These are phyloP conservation scores for Chloroceryle inda DNA, from an alignment of 2,797 vertebrate species.

Conservation along the genomic window DNA sequence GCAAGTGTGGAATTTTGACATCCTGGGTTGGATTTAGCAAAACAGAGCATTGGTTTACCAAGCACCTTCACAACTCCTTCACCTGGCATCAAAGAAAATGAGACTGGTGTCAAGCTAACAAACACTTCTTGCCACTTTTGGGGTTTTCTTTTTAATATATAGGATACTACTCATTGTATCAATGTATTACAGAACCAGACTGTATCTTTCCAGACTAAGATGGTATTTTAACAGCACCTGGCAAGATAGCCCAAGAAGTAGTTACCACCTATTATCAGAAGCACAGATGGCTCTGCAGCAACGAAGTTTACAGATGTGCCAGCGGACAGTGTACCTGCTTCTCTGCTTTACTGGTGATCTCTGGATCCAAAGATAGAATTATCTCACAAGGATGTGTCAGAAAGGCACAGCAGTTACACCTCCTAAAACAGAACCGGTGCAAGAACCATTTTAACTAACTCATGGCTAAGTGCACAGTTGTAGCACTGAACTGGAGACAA, in stretches of 20 bases:
- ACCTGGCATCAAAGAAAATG: neutral
- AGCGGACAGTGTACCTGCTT: constrained; percentile 40
- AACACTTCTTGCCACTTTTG: neutral
- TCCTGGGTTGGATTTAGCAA: too few species aligned
- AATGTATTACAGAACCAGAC: neutral
- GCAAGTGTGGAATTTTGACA: neutral
- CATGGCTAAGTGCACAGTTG: neutral
- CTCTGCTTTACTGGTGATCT: neutral
- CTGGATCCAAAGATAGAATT: neutral
- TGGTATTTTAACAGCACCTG: neutral
- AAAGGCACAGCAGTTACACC: neutral
- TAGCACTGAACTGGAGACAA: neutral
- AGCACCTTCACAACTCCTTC: neutral
- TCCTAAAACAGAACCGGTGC: neutral
- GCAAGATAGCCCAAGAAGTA: neutral
- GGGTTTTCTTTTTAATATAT: neutral
- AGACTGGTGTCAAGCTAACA: neutral
- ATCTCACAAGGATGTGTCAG: rapidly evolving
- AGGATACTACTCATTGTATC: neutral
- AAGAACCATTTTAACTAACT: neutral
- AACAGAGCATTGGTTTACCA: neutral
- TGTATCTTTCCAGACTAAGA: neutral
- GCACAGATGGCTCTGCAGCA: constrained; percentile 2
- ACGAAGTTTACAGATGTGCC: neutral
- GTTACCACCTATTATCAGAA: neutral